These are phyloP conservation scores for Gallinago undulata DNA, from an alignment of 2,113 vertebrate species.

Conservation along the genomic window DNA sequence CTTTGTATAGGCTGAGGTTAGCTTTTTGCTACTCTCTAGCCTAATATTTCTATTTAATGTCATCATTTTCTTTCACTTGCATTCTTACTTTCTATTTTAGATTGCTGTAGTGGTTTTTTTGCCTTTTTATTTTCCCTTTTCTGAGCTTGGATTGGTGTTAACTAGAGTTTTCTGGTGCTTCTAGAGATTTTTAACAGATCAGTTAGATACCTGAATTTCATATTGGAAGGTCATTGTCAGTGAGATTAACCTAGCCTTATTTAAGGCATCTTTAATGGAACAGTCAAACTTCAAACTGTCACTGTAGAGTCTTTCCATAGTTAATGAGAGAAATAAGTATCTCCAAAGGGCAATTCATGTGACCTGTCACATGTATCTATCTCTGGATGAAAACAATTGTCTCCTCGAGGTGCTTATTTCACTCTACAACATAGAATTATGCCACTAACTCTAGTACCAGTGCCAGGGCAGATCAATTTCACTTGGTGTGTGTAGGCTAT, in stretches of 20 bases:
- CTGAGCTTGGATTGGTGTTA: not conserved
- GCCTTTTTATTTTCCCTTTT: constrained; percentile 27
- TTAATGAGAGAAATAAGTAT: constrained; percentile 35
- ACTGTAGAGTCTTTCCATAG: not conserved
- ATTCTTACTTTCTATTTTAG: constrained; percentile 38
- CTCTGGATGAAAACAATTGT: constrained; percentile 17
- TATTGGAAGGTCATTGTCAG: constrained; percentile 24
- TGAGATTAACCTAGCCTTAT: not conserved
- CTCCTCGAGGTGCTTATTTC: constrained; percentile 28
- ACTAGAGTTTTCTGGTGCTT: constrained; percentile 9
- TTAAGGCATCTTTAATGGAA: constrained; percentile 16
- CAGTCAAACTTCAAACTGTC: not conserved
- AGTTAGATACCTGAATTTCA: constrained; percentile 8
- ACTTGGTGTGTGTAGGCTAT: not conserved
- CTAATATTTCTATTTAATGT: constrained; percentile 36
- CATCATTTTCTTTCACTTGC: not conserved
- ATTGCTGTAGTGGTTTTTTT: not conserved
- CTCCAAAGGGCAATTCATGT: not conserved
- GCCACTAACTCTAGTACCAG: not conserved
- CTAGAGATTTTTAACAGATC: not conserved
- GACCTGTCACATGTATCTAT: not conserved
- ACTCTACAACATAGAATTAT: not conserved
- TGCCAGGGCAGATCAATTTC: not conserved
- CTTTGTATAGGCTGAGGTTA: constrained; percentile 41
- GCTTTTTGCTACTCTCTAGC: constrained; percentile 6